Evolutionary conservation across 2,113 vertebrate genomes (phyloP).

Genomic region (Sinocyclocheilus grahami): DNA sequence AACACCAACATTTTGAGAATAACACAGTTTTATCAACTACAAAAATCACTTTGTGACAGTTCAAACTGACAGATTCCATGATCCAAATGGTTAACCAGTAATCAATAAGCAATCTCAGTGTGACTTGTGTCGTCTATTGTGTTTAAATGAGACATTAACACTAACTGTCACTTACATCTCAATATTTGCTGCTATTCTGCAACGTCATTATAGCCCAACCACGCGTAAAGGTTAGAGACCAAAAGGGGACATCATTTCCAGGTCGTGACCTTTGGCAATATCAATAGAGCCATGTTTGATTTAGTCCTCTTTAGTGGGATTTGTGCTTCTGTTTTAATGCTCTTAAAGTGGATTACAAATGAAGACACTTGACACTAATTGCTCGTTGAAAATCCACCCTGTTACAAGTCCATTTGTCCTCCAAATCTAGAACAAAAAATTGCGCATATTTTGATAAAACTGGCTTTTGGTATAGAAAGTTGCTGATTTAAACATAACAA

Average conservation of each 20-base stretch:
- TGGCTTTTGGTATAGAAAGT: too few relatives aligned
- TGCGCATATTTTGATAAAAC: neutral
- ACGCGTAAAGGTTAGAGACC: conserved; percentile 77
- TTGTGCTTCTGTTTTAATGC: conserved; percentile 15
- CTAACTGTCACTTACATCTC: conserved; percentile 79
- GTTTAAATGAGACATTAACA: conserved; percentile 76
- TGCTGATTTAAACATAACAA: neutral
- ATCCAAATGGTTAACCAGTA: conserved; percentile 81
- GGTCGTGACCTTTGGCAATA: conserved; percentile 69
- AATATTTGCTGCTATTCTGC: conserved; percentile 77
- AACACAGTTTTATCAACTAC: neutral
- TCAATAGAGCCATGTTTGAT: conserved; percentile 54
- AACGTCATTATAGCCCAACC: conserved; percentile 78
- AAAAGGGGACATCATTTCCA: conserved; percentile 77
- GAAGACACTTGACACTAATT: conserved; percentile 25
- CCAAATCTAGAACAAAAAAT: too few relatives aligned
- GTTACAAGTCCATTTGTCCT: neutral
- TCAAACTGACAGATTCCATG: conserved; percentile 30
- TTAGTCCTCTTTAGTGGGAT: conserved; percentile 48
- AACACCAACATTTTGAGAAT: neutral
- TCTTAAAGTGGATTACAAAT: conserved; percentile 40
- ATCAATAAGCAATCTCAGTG: conserved; percentile 84
- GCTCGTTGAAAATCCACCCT: neutral
- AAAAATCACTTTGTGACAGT: conserved; percentile 13
- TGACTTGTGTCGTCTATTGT: conserved; percentile 72